These are phyloP conservation scores for Bufo bufo DNA, from an alignment of 2,113 vertebrate species.

Conservation along the genomic window DNA sequence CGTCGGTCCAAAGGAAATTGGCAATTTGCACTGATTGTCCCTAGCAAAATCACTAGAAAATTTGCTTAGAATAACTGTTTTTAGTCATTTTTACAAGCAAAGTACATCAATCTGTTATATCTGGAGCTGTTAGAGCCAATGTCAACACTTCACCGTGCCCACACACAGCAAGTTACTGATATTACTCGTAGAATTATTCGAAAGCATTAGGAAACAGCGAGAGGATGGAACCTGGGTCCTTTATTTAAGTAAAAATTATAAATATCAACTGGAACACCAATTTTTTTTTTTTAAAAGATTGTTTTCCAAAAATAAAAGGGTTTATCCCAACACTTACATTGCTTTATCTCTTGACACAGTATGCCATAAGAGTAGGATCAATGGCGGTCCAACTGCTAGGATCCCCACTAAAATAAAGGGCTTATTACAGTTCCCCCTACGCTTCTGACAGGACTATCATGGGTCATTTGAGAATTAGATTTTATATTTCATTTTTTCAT, in stretches of 20 bases:
- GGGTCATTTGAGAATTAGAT: too few species aligned
- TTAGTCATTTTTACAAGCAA: conserved; percentile 51
- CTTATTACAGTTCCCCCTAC: too few species aligned
- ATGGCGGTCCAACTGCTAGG: not conserved
- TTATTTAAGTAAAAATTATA: not conserved
- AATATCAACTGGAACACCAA: not conserved
- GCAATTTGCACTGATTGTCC: conserved; percentile 56
- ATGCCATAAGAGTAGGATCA: not conserved
- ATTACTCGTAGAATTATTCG: not conserved
- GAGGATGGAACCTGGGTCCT: not conserved
- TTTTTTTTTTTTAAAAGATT: not conserved
- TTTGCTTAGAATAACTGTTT: conserved; percentile 56
- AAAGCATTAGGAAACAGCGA: not conserved
- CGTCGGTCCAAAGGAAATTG: conserved; percentile 55
- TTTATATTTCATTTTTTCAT: too few species aligned
- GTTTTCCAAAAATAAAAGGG: not conserved
- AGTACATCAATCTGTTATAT: conserved; percentile 49
- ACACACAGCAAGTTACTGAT: not conserved
- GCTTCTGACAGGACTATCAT: too few species aligned
- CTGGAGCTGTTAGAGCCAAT: not conserved
- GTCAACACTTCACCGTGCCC: not conserved
- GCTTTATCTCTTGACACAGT: not conserved
- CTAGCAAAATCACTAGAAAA: conserved; percentile 51
- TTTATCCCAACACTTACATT: not conserved
- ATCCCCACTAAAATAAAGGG: not conserved